Evolutionary conservation across 1,140 invertebrate species (phyloP), one percentile per base, ranked within the genome.

Genomic region (Danaus plexippus): DNA sequence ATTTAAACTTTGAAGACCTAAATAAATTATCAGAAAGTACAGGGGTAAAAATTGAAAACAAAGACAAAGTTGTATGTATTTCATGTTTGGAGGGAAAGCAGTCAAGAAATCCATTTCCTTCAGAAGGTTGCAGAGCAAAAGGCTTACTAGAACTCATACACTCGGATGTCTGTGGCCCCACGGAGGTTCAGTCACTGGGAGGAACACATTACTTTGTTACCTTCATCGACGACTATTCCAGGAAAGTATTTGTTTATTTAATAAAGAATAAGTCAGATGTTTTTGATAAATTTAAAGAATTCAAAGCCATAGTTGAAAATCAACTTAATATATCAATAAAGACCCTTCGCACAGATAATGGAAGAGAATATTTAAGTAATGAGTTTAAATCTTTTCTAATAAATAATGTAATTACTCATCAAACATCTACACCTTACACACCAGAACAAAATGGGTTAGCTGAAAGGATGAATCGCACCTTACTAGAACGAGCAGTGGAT

Each of bases 161-260:
- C 32, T 74, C 75, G 0, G 87, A 88, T 61, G 52, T 88, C 1
- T 82, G 75, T 57, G 87, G 87, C 13, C 85, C 80, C 10, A 83
- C 88, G 77, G 67, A 77, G 11, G 54, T 66, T 7, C 50, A 41
- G n/a, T n/a, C n/a, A n/a, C n/a, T n/a, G n/a, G n/a, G n/a, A n/a
- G 73, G 71, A 11, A 68, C 71, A 7, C 54, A 52, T 9, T 89
- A 86, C 59, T 77, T 85, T 41, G 22, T 87, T 1, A 83, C 87
- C 0, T 84, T 88, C 41, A 87, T 83, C 4, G 87, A 89, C 66
- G 85, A 89, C 22, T 82, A 53, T 51, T 69, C 76, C 8, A 64
- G 77, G 44, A 85, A 81, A 13, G 46, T 55, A 3, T 54, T 54
- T 47, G 42, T 54, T 47, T 54, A 54, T 42, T 54, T 54, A 10